Conservation (phyloP, 1,140 invertebrate species). For the Trichonephila clavata region DNA sequence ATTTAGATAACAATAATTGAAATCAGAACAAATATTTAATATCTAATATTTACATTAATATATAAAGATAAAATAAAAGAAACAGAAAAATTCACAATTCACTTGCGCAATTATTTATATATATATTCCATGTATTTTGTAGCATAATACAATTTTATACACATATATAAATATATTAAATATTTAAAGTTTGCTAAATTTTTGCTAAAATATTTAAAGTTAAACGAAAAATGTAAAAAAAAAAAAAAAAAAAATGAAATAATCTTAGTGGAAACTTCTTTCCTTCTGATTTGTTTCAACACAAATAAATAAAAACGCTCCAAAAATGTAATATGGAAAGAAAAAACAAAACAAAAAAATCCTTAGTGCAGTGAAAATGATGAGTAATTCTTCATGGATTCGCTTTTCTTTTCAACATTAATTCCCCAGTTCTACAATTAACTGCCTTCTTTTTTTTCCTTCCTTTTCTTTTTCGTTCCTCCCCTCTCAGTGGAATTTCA, state of each 20-base stretch:
- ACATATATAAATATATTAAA: background rate
- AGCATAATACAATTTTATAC: too few relatives aligned
- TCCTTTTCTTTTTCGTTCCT: background rate
- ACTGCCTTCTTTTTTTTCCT: background rate
- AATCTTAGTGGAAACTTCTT: background rate
- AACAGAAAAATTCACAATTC: too few relatives aligned
- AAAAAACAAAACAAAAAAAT: too few relatives aligned
- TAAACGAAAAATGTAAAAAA: background rate
- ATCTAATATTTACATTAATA: too few relatives aligned
- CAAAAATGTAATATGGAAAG: background rate
- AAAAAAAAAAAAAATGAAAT: background rate
- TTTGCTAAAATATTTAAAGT: background rate
- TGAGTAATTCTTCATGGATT: conserved; percentile 11
- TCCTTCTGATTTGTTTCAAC: background rate
- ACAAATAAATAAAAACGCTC: background rate
- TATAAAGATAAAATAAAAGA: too few relatives aligned
- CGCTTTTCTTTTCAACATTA: background rate
- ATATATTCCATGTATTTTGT: too few relatives aligned
- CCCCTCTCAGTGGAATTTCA: background rate
- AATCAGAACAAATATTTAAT: too few relatives aligned
- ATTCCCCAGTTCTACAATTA: background rate
- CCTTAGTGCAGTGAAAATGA: background rate
- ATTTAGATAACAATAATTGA: too few relatives aligned
- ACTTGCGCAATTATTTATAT: too few relatives aligned
- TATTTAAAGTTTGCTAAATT: background rate